Conservation (phyloP, 2,888 invertebrate genomes). For the Spicauda simplicius region DNA sequence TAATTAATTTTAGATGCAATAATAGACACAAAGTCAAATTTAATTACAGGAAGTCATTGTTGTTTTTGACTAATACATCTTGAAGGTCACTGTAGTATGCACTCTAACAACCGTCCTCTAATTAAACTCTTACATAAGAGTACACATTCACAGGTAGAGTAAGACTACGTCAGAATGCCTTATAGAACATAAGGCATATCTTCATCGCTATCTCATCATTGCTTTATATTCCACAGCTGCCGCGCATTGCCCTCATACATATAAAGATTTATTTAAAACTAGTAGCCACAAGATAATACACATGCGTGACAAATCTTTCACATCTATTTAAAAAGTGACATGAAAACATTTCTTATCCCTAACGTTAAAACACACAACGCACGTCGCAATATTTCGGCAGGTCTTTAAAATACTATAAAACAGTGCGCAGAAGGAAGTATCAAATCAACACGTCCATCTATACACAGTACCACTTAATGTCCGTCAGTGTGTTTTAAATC, state of each 20-base stretch:
- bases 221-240: no score
- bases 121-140: no score
- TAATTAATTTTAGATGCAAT: background rate
- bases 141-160: no score
- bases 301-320: no score
- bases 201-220: no score
- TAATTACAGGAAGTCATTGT: background rate
- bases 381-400: constrained; percentile 6
- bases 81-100: no score
- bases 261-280: no score
- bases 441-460: constrained; percentile 31
- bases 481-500: constrained; percentile 61
- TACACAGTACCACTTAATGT: constrained; percentile 62
- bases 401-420: constrained; percentile 23
- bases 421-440: constrained; percentile 20
- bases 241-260: no score
- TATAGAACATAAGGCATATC: no score
- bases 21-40: background rate
- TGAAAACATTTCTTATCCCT: background rate
- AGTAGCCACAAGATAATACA: no score
- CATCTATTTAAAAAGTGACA: background rate
- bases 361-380: background rate
- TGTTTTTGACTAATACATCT: background rate
- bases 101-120: no score
- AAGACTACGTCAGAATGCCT: no score